These are phyloP conservation scores for Semnornis frantzii DNA, from an alignment of 2,113 vertebrate genomes.

Conservation along the genomic window DNA sequence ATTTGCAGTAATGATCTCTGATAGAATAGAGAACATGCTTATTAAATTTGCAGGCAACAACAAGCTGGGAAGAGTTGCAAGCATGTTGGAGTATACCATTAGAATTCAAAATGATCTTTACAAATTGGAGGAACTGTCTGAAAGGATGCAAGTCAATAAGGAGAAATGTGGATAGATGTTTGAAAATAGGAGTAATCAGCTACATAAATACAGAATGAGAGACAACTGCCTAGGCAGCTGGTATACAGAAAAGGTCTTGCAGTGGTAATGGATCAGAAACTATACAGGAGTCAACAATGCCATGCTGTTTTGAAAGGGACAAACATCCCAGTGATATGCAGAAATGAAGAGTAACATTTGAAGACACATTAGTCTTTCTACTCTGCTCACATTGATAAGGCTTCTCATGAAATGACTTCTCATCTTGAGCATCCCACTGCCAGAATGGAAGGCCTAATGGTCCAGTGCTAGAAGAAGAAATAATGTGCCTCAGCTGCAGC, in stretches of 20 bases:
- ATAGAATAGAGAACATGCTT: conserved; percentile 69
- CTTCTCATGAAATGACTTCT: background rate
- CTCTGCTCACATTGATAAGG: background rate
- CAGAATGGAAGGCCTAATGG: background rate
- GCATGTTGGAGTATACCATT: conserved; percentile 64
- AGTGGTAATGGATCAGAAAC: conserved; percentile 29
- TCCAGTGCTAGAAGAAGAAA: background rate
- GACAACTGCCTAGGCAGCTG: conserved; percentile 54
- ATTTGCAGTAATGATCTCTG: conserved; percentile 68
- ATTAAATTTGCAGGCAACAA: conserved; percentile 68
- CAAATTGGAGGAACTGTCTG: conserved; percentile 54
- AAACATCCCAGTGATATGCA: background rate
- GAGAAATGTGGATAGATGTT: conserved; percentile 61
- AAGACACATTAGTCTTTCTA: background rate
- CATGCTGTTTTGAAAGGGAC: background rate
- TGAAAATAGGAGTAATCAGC: conserved; percentile 66
- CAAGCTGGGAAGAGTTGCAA: conserved; percentile 64
- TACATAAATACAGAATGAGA: conserved; percentile 62
- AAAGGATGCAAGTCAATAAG: conserved; percentile 61
- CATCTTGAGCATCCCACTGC: background rate
- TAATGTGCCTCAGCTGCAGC: background rate
- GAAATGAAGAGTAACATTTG: background rate
- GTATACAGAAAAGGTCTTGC: conserved; percentile 21
- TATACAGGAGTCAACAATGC: background rate
- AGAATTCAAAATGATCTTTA: conserved; percentile 63